Percentiles rank a stretch among this genome's conserved stretches.
Conservation (phyloP, 2,797 vertebrate genomes). For the Cheirogaleus major region DNA sequence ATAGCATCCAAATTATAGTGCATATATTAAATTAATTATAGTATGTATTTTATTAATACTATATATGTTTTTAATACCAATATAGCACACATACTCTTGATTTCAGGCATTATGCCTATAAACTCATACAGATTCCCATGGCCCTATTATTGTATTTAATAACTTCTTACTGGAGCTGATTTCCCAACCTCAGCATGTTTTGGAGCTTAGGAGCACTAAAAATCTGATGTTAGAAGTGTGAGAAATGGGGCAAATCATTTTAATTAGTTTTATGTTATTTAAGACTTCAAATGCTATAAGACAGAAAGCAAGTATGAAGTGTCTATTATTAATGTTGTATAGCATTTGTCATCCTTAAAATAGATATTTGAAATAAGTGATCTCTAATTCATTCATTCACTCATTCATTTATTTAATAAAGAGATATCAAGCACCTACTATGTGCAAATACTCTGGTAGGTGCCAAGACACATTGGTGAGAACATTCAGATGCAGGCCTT, state of each 20-base stretch:
- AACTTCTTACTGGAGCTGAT: conserved; percentile 10
- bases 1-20: background rate
- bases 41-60: background rate
- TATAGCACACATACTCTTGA: background rate
- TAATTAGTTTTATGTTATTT: conserved; percentile 46
- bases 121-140: background rate
- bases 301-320: background rate
- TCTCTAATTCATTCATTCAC: background rate
- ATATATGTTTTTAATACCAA: conserved; percentile 6
- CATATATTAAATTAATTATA: background rate
- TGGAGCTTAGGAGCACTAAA: background rate
- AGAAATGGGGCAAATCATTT: background rate
- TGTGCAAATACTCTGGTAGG: background rate
- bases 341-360: conserved; percentile 2
- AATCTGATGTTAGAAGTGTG: background rate
- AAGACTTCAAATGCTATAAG: background rate
- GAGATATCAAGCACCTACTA: background rate
- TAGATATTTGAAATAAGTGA: background rate
- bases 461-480: background rate
- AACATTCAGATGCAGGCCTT: background rate
- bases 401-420: conserved; percentile 27
- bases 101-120: background rate
- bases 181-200: background rate
- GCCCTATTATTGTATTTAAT: background rate
- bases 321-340: background rate